phyloP scores from a whole-genome alignment of 2,797 vertebrate genomes.

The Ispidina picta region DNA sequence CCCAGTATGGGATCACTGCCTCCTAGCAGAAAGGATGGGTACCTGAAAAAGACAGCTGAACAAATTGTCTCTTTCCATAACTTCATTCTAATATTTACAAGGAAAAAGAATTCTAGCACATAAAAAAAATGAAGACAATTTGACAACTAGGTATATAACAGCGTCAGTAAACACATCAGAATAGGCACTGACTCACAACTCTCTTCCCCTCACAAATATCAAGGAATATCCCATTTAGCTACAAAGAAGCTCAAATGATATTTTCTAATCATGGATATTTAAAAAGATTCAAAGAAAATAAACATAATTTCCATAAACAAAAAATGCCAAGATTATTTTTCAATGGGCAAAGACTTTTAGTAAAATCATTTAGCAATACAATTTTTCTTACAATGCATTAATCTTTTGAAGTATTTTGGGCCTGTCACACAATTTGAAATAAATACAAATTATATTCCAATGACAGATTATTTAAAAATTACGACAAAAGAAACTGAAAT shows the following conservation, averaged over 20 bases:
- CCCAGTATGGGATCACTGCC: neutral
- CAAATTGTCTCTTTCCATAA: neutral
- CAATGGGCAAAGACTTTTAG: neutral
- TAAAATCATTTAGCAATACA: neutral
- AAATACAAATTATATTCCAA: neutral
- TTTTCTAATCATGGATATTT: neutral
- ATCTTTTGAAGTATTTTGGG: neutral
- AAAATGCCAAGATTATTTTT: neutral
- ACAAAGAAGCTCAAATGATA: neutral
- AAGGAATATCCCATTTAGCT: neutral
- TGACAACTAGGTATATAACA: neutral
- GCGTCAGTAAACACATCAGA: neutral
- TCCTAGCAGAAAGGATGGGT: neutral
- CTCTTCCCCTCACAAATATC: neutral
- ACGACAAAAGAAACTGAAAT: neutral
- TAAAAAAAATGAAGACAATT: neutral
- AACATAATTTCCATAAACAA: neutral
- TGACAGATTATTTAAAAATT: neutral
- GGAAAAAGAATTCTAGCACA: neutral
- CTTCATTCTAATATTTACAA: neutral
- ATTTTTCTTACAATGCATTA: neutral
- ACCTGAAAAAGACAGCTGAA: neutral
- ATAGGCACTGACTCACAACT: neutral
- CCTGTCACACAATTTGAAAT: neutral
- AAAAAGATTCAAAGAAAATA: neutral